Percentiles rank a stretch among this genome's conserved stretches.
Evolutionary conservation across 1,140 invertebrate species (phyloP).

Genomic region (Bombus waltoni): DNA sequence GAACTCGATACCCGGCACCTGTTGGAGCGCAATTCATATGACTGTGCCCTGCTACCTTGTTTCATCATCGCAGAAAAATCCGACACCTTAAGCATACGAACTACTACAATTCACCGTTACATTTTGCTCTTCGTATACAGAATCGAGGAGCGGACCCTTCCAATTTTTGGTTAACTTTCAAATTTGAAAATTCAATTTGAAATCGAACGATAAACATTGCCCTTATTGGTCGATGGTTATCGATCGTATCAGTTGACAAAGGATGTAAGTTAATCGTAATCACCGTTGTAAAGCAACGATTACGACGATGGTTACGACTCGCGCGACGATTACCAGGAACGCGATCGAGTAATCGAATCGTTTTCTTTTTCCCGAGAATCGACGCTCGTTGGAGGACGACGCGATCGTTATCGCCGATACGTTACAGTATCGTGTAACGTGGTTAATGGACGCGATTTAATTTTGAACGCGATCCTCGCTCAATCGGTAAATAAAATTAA

Average conservation of each 20-base stretch:
- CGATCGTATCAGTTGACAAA: neutral
- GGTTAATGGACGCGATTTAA: conserved; percentile 10
- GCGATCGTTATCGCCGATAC: neutral
- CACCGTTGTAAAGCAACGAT: neutral
- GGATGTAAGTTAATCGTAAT: neutral
- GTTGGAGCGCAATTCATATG: conserved; percentile 95
- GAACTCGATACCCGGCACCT: conserved; percentile 94
- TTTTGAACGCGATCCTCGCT: conserved; percentile 20
- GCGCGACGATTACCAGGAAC: neutral
- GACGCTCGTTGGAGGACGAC: no score
- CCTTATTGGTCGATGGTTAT: no score
- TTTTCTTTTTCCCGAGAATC: neutral
- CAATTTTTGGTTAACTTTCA: no score
- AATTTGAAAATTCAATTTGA: no score
- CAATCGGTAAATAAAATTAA: conserved; percentile 61
- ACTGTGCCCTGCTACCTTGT: conserved; percentile 77
- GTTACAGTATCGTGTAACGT: neutral
- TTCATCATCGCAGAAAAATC: neutral
- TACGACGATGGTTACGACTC: neutral
- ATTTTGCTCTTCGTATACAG: neutral
- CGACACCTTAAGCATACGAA: neutral
- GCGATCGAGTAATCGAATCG: neutral
- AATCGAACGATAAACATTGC: no score
- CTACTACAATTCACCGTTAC: neutral
- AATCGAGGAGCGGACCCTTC: neutral